A percentile compares a stretch with the other conserved stretches of the same genome.
phyloP scores from a whole-genome alignment of 1,140 invertebrate genomes.

The Prorops nasuta region DNA sequence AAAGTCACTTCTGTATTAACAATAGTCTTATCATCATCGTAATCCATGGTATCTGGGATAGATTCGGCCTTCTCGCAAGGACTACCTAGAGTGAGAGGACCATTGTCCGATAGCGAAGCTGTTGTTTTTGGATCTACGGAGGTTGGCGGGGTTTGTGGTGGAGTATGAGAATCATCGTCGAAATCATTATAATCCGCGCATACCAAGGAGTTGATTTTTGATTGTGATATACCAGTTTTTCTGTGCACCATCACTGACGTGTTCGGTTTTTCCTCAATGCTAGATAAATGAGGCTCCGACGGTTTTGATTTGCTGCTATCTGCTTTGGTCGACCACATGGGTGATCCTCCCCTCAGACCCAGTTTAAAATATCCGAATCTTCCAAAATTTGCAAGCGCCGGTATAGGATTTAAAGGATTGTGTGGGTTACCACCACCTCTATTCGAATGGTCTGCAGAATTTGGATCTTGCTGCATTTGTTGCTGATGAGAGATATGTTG shows the following conservation, averaged over 20 bases:
- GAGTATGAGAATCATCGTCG: conserved; percentile 63
- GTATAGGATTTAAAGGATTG: conserved; percentile 58
- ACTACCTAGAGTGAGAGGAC: conserved; percentile 33
- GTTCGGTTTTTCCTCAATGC: conserved; percentile 48
- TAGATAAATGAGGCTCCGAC: conserved; percentile 44
- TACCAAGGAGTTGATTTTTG: conserved; percentile 61
- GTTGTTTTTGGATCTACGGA: conserved; percentile 35
- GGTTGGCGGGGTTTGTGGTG: conserved; percentile 60
- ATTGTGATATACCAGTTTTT: conserved; percentile 49
- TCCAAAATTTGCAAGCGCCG: conserved; percentile 52
- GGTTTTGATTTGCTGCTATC: conserved; percentile 48
- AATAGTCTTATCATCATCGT: conserved; percentile 62
- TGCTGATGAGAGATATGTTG: conserved; percentile 40
- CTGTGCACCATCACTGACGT: conserved; percentile 56
- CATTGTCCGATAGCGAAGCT: conserved; percentile 32
- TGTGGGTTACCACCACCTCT: conserved; percentile 57
- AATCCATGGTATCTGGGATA: conserved; percentile 60
- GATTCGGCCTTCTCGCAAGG: conserved; percentile 44
- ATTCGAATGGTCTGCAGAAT: conserved; percentile 37
- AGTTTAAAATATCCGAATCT: conserved; percentile 62
- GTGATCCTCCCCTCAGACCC: conserved; percentile 70
- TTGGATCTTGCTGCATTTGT: conserved; percentile 26
- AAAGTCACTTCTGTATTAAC: conserved; percentile 62
- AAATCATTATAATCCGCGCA: conserved; percentile 66
- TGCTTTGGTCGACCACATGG: conserved; percentile 64